A percentile compares a stretch with the other conserved stretches of the same genome.
These are phyloP conservation scores for Urophycis tenuis DNA, from an alignment of 2,797 vertebrate species.

Conservation along the genomic window DNA sequence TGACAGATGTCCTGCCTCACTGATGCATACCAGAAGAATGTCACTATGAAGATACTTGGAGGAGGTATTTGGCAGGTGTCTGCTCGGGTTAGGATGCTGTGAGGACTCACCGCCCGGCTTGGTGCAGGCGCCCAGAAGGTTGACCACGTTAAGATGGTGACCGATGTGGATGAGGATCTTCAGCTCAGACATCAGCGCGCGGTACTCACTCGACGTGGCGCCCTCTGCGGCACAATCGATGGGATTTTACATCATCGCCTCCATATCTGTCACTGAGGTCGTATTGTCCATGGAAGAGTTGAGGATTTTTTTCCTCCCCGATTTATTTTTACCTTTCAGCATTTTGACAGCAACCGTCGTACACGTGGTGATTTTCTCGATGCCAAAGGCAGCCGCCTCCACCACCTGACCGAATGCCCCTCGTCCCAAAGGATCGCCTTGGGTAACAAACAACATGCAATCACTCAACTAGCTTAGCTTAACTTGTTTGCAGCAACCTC, in stretches of 20 bases:
- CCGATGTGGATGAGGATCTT: slow-evolving; percentile 97
- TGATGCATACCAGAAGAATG: too few species aligned
- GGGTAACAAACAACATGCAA: slow-evolving; percentile 8
- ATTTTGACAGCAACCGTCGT: slow-evolving; percentile 97
- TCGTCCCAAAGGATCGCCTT: slow-evolving; percentile 86
- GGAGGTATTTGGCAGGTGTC: not conserved
- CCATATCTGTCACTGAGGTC: too few species aligned
- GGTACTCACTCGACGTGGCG: slow-evolving; percentile 87
- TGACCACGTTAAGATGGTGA: slow-evolving; percentile 91
- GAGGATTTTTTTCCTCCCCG: too few species aligned
- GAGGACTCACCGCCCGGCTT: slow-evolving; percentile 83
- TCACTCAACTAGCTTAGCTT: not conserved
- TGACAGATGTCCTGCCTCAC: too few species aligned
- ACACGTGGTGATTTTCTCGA: slow-evolving; percentile 93
- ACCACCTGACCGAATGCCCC: slow-evolving; percentile 95
- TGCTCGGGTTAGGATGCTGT: not conserved
- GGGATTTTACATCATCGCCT: too few species aligned
- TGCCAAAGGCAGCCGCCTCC: slow-evolving; percentile 92
- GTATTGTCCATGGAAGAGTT: too few species aligned
- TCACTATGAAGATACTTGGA: too few species aligned
- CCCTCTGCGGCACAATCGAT: too few species aligned
- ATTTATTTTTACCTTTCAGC: slow-evolving; percentile 99
- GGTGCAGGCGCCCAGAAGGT: slow-evolving; percentile 90
- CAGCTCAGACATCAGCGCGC: slow-evolving; percentile 92
- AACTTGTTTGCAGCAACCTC: too few species aligned